Percentiles rank a stretch among this genome's conserved stretches.
These are phyloP conservation scores for Thamnophis elegans DNA, from an alignment of 2,797 vertebrate species.

Conservation along the genomic window DNA sequence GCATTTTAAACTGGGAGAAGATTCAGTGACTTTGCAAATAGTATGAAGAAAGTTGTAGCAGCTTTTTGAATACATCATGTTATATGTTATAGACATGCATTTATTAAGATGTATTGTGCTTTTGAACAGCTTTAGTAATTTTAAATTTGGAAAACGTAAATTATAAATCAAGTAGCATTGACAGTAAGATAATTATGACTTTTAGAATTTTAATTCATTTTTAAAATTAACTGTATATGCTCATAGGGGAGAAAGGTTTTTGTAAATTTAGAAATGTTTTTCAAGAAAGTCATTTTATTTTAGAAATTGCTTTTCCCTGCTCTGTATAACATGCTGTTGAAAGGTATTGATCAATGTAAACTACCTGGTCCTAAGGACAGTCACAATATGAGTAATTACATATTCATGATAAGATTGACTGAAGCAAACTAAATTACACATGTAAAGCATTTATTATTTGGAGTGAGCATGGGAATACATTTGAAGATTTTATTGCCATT, in stretches of 20 bases:
- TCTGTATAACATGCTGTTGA: not conserved
- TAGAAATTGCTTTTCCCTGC: not conserved
- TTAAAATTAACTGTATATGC: constrained; percentile 53
- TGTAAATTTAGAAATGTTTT: not conserved
- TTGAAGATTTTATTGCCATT: not conserved
- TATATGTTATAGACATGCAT: not conserved
- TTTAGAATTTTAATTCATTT: constrained; percentile 53
- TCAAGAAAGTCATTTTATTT: constrained; percentile 3
- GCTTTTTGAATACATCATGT: constrained; percentile 37
- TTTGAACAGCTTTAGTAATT: constrained; percentile 28
- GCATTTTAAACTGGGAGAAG: constrained; percentile 52
- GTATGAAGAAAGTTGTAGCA: constrained; percentile 44
- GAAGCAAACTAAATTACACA: constrained; percentile 21
- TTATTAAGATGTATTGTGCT: constrained; percentile 21
- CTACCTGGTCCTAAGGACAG: not conserved
- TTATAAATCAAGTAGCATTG: not conserved
- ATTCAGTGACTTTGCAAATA: constrained; percentile 44
- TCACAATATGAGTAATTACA: not conserved
- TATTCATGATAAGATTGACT: constrained; percentile 17
- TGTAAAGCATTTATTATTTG: not conserved
- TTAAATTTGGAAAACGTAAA: constrained; percentile 16
- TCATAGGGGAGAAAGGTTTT: constrained; percentile 42
- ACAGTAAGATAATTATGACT: constrained; percentile 42
- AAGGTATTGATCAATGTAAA: constrained; percentile 12
- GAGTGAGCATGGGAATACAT: not conserved